phyloP scores from a whole-genome alignment of 2,113 vertebrate genomes.

The Cololabis saira region DNA sequence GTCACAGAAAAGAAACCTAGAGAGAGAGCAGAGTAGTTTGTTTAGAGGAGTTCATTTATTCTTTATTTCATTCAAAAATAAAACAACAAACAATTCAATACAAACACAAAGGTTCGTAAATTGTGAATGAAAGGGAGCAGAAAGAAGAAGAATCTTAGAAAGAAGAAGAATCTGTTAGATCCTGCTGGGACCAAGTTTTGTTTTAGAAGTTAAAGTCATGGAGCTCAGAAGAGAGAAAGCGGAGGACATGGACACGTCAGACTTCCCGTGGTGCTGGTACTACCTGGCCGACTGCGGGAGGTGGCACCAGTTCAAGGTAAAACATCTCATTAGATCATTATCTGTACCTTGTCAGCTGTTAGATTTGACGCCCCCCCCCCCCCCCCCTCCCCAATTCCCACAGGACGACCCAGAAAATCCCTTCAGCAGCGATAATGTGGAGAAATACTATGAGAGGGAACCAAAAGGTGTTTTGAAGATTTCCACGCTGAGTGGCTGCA shows the following conservation, averaged over 20 bases:
- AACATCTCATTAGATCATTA: fast-evolving
- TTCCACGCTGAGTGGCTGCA: fast-evolving
- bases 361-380: not conserved
- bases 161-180: too few relatives aligned
- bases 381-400: not conserved
- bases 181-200: too few relatives aligned
- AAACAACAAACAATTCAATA: too few relatives aligned
- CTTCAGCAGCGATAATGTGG: slow-evolving; percentile 33
- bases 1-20: too few relatives aligned
- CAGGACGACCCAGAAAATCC: slow-evolving; percentile 44
- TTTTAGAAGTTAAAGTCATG: not conserved
- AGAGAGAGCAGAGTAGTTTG: not conserved
- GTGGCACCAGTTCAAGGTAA: slow-evolving; percentile 92
- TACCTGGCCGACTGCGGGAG: slow-evolving; percentile 88
- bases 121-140: too few relatives aligned
- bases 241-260: slow-evolving; percentile 88
- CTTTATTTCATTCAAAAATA: too few relatives aligned
- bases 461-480: not conserved
- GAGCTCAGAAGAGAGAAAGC: not conserved
- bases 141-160: too few relatives aligned
- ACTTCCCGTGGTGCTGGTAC: slow-evolving; percentile 86
- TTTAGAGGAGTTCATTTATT: not conserved
- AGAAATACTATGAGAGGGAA: slow-evolving; percentile 15
- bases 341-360: not conserved
- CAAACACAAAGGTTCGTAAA: too few relatives aligned